Evolutionary conservation across 92 coral and sea anemone genomes (phyloP), one percentile per base, ranked within the genome.

Genomic region (Ricordea florida): DNA sequence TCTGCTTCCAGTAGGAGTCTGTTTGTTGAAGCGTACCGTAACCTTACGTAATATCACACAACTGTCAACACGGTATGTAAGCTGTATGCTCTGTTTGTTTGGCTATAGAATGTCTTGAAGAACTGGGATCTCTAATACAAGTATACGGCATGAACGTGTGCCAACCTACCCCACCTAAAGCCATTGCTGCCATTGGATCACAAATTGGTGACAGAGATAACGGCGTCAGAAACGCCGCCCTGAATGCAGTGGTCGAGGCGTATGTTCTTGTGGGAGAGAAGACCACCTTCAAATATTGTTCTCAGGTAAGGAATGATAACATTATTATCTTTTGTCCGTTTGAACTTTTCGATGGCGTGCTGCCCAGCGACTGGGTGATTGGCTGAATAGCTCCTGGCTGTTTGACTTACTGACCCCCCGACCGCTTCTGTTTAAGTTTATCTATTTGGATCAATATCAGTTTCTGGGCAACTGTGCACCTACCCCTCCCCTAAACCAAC

Each of bases 121-220:
- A 92, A 42, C 88, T 94, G 23, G 98, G 97, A 2, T 92, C 85
- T 56, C 90, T 96, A 37, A 92, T 96, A 46, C 92, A 85, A 37
- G 94, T 92, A 37, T 96, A 69, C 57, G 99, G 99, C 13, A 85
- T 92, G 92, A 96, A 88, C 29, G 99, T 96, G 68, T 96, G 97
- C 21, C 97, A 92, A 24, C 99, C 97, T 11, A 85, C 89, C 23
- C 99, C 99, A 5, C 90, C 92, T 21, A 96, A 96, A 66, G 99
- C 99, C 1, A 56, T 96, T 2, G 83, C 97, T 15, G 91, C 93
- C 35, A 83, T 96, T n/a, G 97, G 97, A 47, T 64, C 91, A 10
- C 97, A 96, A 77, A 96, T 96, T 21, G 91, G 97, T 11, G 99
- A 96, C 82, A 85, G 96, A n/a, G 99, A 96, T 69, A 96, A 96